These are phyloP conservation scores for Bruchidius siliquastri DNA, from an alignment of 2,888 invertebrate genomes.

Conservation along the genomic window DNA sequence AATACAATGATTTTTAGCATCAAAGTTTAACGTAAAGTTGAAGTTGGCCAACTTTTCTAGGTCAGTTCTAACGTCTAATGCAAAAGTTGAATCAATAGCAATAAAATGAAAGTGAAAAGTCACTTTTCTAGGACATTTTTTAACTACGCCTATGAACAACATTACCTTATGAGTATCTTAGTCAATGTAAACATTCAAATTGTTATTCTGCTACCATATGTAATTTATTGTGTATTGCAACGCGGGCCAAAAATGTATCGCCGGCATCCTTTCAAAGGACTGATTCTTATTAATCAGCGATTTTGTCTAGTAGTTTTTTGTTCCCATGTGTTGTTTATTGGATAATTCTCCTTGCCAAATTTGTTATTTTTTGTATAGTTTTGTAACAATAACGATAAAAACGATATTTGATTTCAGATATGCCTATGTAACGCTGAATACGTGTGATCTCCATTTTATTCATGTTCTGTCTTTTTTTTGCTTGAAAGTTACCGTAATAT, in stretches of 20 bases:
- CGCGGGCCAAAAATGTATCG: neutral
- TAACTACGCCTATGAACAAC: neutral
- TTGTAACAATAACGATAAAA: neutral
- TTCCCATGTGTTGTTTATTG: neutral
- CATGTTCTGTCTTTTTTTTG: neutral
- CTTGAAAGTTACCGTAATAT: neutral
- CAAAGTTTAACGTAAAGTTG: no score
- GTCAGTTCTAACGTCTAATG: no score
- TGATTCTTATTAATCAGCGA: neutral
- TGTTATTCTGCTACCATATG: neutral
- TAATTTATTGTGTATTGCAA: neutral
- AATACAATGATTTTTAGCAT: no score
- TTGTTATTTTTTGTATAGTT: neutral
- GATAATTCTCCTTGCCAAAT: neutral
- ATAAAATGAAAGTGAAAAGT: no score
- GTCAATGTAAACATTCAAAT: neutral
- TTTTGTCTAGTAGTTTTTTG: neutral
- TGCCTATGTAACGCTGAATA: neutral
- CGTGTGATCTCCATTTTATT: neutral
- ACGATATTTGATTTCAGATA: neutral
- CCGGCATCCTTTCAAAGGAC: neutral
- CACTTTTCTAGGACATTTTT: no score
- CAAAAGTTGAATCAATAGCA: no score
- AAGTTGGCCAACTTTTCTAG: no score
- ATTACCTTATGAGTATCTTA: neutral